phyloP scores from a whole-genome alignment of 1,140 invertebrate genomes.

The Trachymyrmex septentrionalis region DNA sequence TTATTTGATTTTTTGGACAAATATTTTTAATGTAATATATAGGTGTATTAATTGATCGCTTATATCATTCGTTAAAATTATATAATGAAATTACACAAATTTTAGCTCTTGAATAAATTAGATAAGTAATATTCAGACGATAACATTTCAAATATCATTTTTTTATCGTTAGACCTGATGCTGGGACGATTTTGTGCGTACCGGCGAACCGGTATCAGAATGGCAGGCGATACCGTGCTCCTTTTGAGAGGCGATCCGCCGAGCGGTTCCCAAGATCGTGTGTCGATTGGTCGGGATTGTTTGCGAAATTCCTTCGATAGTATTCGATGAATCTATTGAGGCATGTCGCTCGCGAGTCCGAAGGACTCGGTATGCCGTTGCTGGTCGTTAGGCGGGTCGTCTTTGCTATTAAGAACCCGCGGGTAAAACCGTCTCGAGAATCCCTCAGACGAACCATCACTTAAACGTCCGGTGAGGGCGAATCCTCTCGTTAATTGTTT shows the following conservation, averaged over 20 bases:
- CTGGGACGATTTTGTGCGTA: neutral
- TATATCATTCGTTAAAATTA: neutral
- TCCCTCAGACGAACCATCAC: slow-evolving; percentile 66
- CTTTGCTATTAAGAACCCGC: slow-evolving; percentile 79
- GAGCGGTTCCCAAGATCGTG: slow-evolving; percentile 84
- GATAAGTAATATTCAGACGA: slow-evolving; percentile 8
- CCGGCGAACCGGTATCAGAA: slow-evolving; percentile 74
- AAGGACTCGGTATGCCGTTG: slow-evolving; percentile 79
- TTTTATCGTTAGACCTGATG: neutral
- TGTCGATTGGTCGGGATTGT: slow-evolving; percentile 86
- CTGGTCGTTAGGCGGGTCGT: slow-evolving; percentile 82
- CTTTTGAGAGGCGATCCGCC: slow-evolving; percentile 82
- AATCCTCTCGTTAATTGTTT: slow-evolving; percentile 65
- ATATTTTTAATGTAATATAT: neutral
- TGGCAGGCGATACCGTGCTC: slow-evolving; percentile 75
- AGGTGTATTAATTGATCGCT: neutral
- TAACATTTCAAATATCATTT: slow-evolving; percentile 47
- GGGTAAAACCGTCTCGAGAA: slow-evolving; percentile 76
- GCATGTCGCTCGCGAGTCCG: slow-evolving; percentile 82
- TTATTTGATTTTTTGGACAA: slow-evolving; percentile 6
- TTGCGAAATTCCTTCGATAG: slow-evolving; percentile 86
- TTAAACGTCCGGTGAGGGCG: slow-evolving; percentile 37
- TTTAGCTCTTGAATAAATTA: neutral
- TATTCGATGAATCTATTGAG: slow-evolving; percentile 87
- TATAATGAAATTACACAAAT: neutral